Base-by-base conservation (phyloP, 2,797 vertebrate species). In the Eulemur coronatus region DNA sequence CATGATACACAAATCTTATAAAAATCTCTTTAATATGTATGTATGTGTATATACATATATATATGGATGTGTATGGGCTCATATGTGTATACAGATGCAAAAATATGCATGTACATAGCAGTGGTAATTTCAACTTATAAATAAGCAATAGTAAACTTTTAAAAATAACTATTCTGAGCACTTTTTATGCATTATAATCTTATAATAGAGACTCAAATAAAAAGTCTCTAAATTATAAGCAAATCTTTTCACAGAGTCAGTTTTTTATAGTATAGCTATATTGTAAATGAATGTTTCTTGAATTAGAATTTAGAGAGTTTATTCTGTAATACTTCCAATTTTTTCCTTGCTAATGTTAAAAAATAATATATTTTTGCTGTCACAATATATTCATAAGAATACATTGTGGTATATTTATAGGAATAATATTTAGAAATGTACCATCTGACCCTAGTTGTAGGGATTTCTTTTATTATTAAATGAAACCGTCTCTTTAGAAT, bases 401-500 rank as follows among this genome's bases (percentile, higher is more conserved):
- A 75, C 73, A 65, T 84, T n/a, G 43, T 59, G 17, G 50, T 22
- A 35, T 7, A 35, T 13, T 73, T 30, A 46, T 26, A 63, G 4
- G 13, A 20, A 95, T 75, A 17, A 76, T 9, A 24, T 89, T 89
- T 11, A 89, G 14, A 84, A 67, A 14, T 2, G 61, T 91, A 26
- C 22, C 8, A 69, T 57, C 6, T 89, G 75, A 55, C 3, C 2
- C 18, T 28, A 17, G 5, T 94, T 96, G 72, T 59, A 22, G 2
- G 30, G 63, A 55, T 84, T 63, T 48, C 4, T 43, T 28, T 46
- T 28, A 24, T 28, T n/a, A 57, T 57, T 35, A 93, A 93, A 33
- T 79, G 57, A 92, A 92, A n/a, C 0, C 48, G 20, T 63, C 91
- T 89, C 12, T 72, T 97, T 96, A 87, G 87, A 82, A 96, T 10